Evolutionary conservation across 2,113 vertebrate species (phyloP).

Genomic region (Podiceps cristatus): DNA sequence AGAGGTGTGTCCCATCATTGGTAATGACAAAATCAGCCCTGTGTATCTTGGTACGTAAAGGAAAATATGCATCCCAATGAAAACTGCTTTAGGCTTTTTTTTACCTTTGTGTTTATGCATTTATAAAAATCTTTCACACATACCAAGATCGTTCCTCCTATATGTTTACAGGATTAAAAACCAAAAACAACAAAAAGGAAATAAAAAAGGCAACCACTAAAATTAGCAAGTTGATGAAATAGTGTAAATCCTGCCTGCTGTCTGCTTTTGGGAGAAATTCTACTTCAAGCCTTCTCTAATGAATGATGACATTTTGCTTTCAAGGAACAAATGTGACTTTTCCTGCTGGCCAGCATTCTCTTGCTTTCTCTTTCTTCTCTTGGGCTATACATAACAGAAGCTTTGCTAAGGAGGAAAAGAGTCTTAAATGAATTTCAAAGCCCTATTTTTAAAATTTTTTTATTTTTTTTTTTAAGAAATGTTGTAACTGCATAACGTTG

Average conservation of each 20-base stretch:
- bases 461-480: not conserved
- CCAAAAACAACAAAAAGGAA: too few relatives aligned
- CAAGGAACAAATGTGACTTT: conserved; percentile 26
- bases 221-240: not conserved
- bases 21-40: conserved; percentile 46
- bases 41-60: not conserved
- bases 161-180: not conserved
- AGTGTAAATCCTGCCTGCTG: not conserved
- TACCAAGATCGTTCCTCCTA: not conserved
- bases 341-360: not conserved
- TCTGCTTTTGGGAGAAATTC: not conserved
- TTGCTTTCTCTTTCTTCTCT: not conserved
- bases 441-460: too few relatives aligned
- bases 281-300: conserved; percentile 2
- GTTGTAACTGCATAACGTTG: not conserved
- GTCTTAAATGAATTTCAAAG: not conserved
- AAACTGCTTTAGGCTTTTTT: not conserved
- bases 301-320: conserved; percentile 38
- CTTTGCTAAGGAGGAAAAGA: not conserved
- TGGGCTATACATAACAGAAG: not conserved
- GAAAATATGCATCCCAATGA: not conserved
- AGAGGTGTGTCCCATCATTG: not conserved
- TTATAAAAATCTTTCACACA: not conserved
- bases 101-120: not conserved
- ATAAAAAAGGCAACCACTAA: not conserved